phyloP scores from a whole-genome alignment of 2,888 invertebrate genomes.

The Dynastes tityus region DNA sequence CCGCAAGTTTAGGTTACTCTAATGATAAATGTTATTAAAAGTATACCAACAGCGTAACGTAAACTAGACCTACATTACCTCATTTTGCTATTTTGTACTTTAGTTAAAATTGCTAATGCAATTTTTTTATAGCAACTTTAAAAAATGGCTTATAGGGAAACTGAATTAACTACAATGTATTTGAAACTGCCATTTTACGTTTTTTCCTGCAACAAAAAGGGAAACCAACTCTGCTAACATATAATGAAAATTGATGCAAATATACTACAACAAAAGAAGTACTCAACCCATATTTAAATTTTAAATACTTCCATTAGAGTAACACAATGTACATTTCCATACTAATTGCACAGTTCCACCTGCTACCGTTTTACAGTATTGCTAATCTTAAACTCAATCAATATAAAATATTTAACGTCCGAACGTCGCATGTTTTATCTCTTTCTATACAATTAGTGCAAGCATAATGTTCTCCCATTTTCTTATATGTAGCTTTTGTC shows the following conservation, averaged over 20 bases:
- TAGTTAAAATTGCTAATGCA: no score
- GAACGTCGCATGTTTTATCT: constrained; percentile 40
- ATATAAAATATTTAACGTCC: constrained; percentile 60
- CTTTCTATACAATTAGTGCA: not conserved
- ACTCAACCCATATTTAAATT: constrained; percentile 69
- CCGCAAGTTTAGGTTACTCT: no score
- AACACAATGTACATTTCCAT: constrained; percentile 69
- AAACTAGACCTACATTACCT: no score
- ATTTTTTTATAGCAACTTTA: no score
- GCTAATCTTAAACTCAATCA: constrained; percentile 61
- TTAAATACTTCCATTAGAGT: constrained; percentile 69
- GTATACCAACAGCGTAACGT: no score
- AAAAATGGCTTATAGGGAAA: no score
- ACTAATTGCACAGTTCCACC: constrained; percentile 67
- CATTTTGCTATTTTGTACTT: no score
- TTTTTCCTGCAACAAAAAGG: no score
- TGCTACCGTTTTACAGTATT: constrained; percentile 58
- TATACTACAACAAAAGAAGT: constrained; percentile 69
- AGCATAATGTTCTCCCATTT: not conserved
- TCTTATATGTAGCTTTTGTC: constrained; percentile 21
- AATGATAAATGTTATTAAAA: no score
- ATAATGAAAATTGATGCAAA: constrained; percentile 64
- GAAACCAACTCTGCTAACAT: no score
- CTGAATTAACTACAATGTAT: no score
- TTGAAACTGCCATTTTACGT: no score